Base-by-base conservation (phyloP, 2,113 vertebrate species). In the Eublepharis macularius region DNA sequence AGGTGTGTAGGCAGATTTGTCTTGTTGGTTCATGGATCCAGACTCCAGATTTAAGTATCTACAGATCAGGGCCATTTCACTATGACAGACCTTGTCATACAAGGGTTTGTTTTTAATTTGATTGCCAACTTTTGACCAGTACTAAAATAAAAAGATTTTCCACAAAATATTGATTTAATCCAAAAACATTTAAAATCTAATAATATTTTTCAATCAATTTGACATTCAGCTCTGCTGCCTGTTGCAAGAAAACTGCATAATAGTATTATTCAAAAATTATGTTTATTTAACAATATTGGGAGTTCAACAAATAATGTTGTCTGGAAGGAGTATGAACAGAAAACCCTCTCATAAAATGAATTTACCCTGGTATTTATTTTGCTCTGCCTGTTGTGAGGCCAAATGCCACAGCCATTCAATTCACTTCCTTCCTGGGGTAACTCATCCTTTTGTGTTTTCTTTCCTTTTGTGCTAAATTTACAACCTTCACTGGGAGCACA, bases 381-480 rank as follows among this genome's bases (percentile, higher is more conserved):
- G 45, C 9, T 66, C 13, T 66, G 41, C 60, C n/a, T 66, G 21
- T 84, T 36, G 26, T 57, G 75, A 88, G 89, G 88, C 81, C 43
- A 87, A 80, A 82, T 0, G 0, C 36, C 76, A 57, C 72, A 83
- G 84, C 83, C 19, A 17, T 34, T 17, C 32, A 39, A 68, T 24
- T 65, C 43, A 60, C 12, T 16, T 21, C 39, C 80, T 86, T 89
- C 77, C 57, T 32, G 21, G 81, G 24, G 8, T 79, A 51, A n/a
- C 24, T 69, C 26, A 34, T 87, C 41, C 21, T 80, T 93, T 91
- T 85, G 83, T 2, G 1, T 76, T 80, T 76, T 77, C 76, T 1
- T 57, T 91, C n/a, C 19, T 86, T 87, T 86, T 86, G 29, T 84
- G 32, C 83, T 14, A 87, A 77, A 91, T 60, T 49, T 81, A 47